phyloP scores from a whole-genome alignment of 2,797 vertebrate species.

The Chelonia mydas region DNA sequence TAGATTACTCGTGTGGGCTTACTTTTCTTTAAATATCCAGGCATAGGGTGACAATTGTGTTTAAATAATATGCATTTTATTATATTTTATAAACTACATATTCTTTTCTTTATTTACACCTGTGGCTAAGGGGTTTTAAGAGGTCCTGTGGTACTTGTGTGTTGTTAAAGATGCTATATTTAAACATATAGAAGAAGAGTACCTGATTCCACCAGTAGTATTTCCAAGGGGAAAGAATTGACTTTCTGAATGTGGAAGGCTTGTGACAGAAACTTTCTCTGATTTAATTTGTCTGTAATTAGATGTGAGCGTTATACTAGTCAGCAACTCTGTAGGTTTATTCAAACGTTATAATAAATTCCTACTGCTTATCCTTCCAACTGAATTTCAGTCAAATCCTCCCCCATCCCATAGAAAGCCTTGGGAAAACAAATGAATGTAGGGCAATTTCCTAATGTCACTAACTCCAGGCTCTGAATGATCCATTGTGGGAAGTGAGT shows the following conservation, averaged over 20 bases:
- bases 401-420: background rate
- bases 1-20: too few relatives aligned
- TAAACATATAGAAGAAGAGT: background rate
- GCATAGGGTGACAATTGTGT: too few relatives aligned
- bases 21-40: too few relatives aligned
- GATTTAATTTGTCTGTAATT: background rate
- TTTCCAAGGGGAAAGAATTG: background rate
- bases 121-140: background rate
- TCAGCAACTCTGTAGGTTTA: background rate
- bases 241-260: background rate
- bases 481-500: background rate
- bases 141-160: background rate
- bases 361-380: background rate
- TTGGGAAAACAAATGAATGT: background rate
- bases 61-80: too few relatives aligned
- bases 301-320: background rate
- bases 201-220: background rate
- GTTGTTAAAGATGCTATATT: background rate
- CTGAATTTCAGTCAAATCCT: background rate
- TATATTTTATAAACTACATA: too few relatives aligned
- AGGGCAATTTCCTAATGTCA: background rate
- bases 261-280: background rate
- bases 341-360: background rate
- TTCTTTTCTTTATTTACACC: background rate
- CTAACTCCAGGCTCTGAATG: background rate